A percentile compares a stretch with the other conserved stretches of the same genome.
phyloP scores from a whole-genome alignment of 2,797 vertebrate species.

The Poeciliopsis gracilis region DNA sequence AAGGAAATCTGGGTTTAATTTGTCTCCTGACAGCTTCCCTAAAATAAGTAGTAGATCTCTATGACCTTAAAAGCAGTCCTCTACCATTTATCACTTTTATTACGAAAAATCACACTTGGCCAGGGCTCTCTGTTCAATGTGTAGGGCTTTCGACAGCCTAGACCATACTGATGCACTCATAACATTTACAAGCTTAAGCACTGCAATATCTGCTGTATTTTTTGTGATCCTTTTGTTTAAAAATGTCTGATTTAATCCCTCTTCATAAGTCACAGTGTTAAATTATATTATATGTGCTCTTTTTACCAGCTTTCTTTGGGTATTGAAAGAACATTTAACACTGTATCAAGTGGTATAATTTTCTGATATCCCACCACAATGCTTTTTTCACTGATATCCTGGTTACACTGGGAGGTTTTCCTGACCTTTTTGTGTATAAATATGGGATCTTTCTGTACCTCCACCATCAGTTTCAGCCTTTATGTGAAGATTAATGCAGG shows the following conservation, averaged over 20 bases:
- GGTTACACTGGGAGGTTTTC: neutral
- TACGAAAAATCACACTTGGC: constrained; percentile 51
- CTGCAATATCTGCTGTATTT: neutral
- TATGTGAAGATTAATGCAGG: neutral
- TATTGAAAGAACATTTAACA: neutral
- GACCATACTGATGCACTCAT: constrained; percentile 34
- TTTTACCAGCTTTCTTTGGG: neutral
- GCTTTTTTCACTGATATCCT: neutral
- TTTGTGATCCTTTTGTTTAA: neutral
- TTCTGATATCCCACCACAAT: neutral
- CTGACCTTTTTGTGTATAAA: neutral
- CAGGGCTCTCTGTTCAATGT: constrained; percentile 30
- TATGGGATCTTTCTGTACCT: neutral
- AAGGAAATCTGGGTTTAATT: constrained; percentile 57
- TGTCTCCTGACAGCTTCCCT: constrained; percentile 64
- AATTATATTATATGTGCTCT: neutral
- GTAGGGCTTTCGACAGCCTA: constrained; percentile 41
- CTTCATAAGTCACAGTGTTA: neutral
- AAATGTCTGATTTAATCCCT: neutral
- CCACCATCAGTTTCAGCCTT: neutral
- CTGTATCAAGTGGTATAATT: neutral
- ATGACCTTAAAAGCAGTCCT: constrained; percentile 69
- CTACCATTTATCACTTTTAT: constrained; percentile 67
- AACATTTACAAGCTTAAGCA: neutral
- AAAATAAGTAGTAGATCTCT: constrained; percentile 51